Evolutionary conservation across 1,140 invertebrate species (phyloP).

Genomic region (Neotoxoptera formosana): DNA sequence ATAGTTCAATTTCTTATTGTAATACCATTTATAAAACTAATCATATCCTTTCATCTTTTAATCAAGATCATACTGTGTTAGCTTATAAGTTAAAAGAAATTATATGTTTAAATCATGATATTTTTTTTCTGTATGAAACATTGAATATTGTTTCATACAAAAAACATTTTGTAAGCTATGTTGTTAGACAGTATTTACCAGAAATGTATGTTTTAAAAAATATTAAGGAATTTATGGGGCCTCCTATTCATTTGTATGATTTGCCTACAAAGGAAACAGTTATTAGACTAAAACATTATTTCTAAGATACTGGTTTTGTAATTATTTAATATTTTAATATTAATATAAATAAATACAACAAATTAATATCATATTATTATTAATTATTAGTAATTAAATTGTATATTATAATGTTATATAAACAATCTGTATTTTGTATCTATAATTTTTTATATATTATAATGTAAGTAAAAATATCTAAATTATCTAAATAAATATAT

Average conservation of each 20-base stretch:
- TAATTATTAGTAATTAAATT: too few species aligned
- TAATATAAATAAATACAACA: background rate
- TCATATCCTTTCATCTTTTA: background rate
- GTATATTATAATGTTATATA: too few species aligned
- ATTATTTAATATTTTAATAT: background rate
- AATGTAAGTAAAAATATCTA: too few species aligned
- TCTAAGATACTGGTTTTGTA: too few species aligned
- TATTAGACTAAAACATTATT: too few species aligned
- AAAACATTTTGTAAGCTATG: background rate
- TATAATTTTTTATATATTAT: too few species aligned
- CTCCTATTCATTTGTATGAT: background rate
- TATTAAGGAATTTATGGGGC: background rate
- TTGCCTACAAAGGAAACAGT: background rate
- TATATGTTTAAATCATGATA: background rate
- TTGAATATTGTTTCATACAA: background rate
- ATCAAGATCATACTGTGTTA: background rate
- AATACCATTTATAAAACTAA: background rate
- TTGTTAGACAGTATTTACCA: background rate
- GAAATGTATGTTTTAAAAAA: background rate
- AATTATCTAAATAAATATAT: too few species aligned
- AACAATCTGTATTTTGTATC: too few species aligned
- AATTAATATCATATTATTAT: background rate
- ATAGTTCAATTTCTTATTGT: background rate
- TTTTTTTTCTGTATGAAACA: background rate
- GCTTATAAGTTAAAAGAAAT: background rate